Evolutionary conservation across 2,797 vertebrate genomes (phyloP), one percentile per base, ranked within the genome.

Genomic region (Galagoides demidoff): DNA sequence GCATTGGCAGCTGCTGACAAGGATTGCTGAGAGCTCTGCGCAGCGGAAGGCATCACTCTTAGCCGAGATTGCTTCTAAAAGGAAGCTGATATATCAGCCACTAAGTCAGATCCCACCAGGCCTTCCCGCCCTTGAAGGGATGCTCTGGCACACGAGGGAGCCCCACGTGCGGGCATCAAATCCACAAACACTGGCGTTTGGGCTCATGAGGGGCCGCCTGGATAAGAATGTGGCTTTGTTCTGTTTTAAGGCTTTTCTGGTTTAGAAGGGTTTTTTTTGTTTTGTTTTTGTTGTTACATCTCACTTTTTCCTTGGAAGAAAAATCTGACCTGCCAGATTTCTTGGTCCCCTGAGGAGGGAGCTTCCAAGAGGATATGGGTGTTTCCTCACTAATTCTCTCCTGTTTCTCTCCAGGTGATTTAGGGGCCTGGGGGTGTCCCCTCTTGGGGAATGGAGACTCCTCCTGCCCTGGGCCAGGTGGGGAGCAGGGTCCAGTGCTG

Each of bases 11-110:
- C 97, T 97, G 94, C 95, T 96, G 93, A 0, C 0, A 79, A 81
- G 81, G 81, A 89, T 86, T 89, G 92, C 88, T 96, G 34, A 96
- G 94, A 96, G 31, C 79, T 82, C 71, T 39, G 14, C 7, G 49
- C 14, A 83, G 78, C 23, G 8, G 13, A 52, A n/a, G 27, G 86
- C 5, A 39, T 85, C 55, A 27, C 85, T 64, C n/a, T 52, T 82
- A 57, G 87, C 85, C 5, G 64, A 31, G 86, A 39, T 19, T 55
- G 43, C 57, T 94, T 84, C 55, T 86, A 76, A 83, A 57, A 85
- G 39, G 49, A 76, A 76, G 61, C 43, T 0, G 22, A 59, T 59
- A 85, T 63, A 43, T 97, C 34, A 77, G 74, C 39, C 45, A 25
- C 0, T 0, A 91, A 95, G 83, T 92, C 92, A 90, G 77, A 92